Conservation (phyloP, 2,888 invertebrate genomes). For the Falcaria lacertinaria region DNA sequence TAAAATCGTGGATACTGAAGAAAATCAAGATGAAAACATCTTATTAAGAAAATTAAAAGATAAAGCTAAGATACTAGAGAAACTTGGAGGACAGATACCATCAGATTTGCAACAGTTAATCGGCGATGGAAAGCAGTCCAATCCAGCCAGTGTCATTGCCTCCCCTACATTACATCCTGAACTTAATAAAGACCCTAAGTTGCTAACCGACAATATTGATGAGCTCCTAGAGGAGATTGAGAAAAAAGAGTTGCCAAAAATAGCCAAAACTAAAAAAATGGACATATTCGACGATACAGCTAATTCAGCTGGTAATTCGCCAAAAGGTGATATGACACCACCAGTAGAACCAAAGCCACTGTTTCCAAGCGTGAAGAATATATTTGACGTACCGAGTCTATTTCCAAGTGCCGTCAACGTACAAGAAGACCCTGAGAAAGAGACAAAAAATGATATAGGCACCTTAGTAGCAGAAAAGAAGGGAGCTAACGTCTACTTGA, state of each 20-base stretch:
- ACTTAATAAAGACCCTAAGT: slow-evolving; percentile 23
- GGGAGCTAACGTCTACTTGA: slow-evolving; percentile 56
- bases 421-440: slow-evolving; percentile 19
- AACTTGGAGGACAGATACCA: slow-evolving; percentile 75
- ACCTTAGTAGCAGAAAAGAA: slow-evolving; percentile 42
- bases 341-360: slow-evolving; percentile 24
- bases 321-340: slow-evolving; percentile 36
- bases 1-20: slow-evolving; percentile 42
- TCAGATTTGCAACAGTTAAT: slow-evolving; percentile 69
- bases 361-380: slow-evolving; percentile 22
- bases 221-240: slow-evolving; percentile 66
- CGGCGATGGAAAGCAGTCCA: slow-evolving; percentile 43
- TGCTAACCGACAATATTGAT: slow-evolving; percentile 39
- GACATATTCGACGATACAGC: slow-evolving; percentile 36
- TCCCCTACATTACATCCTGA: slow-evolving; percentile 40
- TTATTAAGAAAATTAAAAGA: slow-evolving; percentile 65
- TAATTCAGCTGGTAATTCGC: slow-evolving; percentile 36
- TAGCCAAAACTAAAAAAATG: slow-evolving; percentile 35
- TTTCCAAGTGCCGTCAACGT: slow-evolving; percentile 33
- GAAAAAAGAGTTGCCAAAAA: slow-evolving; percentile 59
- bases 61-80: slow-evolving; percentile 73
- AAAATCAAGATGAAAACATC: slow-evolving; percentile 55
- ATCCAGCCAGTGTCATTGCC: slow-evolving; percentile 13
- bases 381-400: slow-evolving; percentile 28
- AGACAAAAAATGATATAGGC: slow-evolving; percentile 24